phyloP scores from a whole-genome alignment of 2,113 vertebrate genomes.

The Neolamprologus fasciatus region DNA sequence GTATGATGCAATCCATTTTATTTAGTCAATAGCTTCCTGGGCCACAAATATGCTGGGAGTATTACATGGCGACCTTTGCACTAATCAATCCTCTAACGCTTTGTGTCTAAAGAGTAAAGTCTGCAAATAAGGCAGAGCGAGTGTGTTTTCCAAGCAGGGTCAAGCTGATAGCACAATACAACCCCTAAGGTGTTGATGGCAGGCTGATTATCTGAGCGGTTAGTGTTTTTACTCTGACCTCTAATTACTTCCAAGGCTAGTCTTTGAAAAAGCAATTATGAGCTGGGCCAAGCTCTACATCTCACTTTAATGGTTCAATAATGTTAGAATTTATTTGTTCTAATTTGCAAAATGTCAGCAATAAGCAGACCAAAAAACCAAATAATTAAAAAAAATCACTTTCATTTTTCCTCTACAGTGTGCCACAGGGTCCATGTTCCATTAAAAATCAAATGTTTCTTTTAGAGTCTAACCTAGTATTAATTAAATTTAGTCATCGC shows the following conservation, averaged over 20 bases:
- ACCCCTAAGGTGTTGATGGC: conserved; percentile 49
- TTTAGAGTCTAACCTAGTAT: not conserved
- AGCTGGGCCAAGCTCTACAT: conserved; percentile 43
- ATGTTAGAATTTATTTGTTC: conserved; percentile 47
- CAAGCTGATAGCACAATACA: conserved; percentile 41
- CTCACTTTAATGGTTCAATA: conserved; percentile 44
- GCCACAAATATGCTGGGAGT: conserved; percentile 29
- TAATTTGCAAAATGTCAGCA: conserved; percentile 38
- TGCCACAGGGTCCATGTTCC: not conserved
- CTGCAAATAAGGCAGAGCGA: not conserved
- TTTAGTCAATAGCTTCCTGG: conserved; percentile 51
- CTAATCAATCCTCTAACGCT: conserved; percentile 50
- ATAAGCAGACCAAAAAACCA: not conserved
- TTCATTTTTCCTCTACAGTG: not conserved
- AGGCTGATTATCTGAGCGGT: conserved; percentile 58
- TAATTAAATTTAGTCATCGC: not conserved
- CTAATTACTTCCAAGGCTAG: conserved; percentile 57
- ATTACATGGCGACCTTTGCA: conserved; percentile 57
- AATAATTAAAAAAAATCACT: not conserved
- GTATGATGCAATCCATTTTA: conserved; percentile 43
- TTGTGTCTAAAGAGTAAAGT: conserved; percentile 22
- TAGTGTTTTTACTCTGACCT: conserved; percentile 52
- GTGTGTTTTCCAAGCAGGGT: conserved; percentile 15
- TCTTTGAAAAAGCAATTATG: conserved; percentile 66
- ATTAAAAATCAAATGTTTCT: not conserved